Conservation (phyloP, 2,888 invertebrate genomes). For the Philaethria dido region DNA sequence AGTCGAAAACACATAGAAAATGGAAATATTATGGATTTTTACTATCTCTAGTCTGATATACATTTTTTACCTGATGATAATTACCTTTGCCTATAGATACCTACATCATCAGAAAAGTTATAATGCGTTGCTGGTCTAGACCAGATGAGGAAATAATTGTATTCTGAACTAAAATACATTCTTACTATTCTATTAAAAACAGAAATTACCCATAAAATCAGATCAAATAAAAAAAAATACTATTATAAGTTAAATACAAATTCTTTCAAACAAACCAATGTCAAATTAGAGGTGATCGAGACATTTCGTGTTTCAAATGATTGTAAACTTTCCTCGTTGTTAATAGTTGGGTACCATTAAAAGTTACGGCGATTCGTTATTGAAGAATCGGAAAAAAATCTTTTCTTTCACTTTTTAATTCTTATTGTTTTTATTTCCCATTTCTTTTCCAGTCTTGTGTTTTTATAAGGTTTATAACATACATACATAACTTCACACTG, state of each 20-base stretch:
- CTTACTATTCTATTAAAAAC: too few species aligned
- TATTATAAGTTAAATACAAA: slow-evolving; percentile 7
- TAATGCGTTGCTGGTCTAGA: too few species aligned
- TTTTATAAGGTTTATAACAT: neutral
- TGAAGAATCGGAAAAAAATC: slow-evolving; percentile 46
- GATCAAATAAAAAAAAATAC: neutral
- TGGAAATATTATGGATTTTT: too few species aligned
- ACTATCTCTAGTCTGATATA: too few species aligned
- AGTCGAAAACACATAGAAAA: too few species aligned
- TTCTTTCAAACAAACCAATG: slow-evolving; percentile 11
- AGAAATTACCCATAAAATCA: neutral
- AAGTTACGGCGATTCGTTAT: slow-evolving; percentile 52
- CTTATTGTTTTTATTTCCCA: slow-evolving; percentile 45
- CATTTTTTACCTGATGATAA: too few species aligned
- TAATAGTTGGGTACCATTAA: slow-evolving; percentile 57
- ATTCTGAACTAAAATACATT: too few species aligned
- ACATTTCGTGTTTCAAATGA: slow-evolving; percentile 45
- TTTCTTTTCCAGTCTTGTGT: slow-evolving; percentile 7
- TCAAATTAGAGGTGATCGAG: slow-evolving; percentile 35
- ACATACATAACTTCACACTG: too few species aligned
- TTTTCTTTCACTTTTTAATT: slow-evolving; percentile 45
- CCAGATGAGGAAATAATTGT: too few species aligned
- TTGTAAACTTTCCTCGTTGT: slow-evolving; percentile 51
- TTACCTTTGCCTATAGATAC: too few species aligned
- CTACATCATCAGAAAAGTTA: too few species aligned